Percentiles rank a stretch among this genome's conserved stretches.
phyloP scores from a whole-genome alignment of 2,888 invertebrate species.

The Ectropis crepuscularia region DNA sequence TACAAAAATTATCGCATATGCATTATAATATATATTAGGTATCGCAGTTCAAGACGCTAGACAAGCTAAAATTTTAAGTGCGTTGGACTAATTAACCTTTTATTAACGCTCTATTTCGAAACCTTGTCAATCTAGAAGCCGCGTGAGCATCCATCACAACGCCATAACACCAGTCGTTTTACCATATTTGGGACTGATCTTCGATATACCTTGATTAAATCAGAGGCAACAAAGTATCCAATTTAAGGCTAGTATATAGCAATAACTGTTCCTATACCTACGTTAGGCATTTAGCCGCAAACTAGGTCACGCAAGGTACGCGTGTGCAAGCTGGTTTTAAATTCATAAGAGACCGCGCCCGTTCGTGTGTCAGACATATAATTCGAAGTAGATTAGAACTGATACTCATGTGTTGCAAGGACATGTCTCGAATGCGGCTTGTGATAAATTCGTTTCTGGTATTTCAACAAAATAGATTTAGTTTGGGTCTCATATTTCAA shows the following conservation, averaged over 20 bases:
- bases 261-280: constrained; percentile 9
- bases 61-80: too few species aligned
- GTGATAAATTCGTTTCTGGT: constrained; percentile 8
- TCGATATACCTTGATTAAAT: not conserved
- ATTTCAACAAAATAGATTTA: too few species aligned
- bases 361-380: constrained; percentile 48
- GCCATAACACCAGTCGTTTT: not conserved
- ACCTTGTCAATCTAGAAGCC: too few species aligned
- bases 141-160: too few species aligned
- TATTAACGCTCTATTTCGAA: too few species aligned
- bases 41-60: too few species aligned
- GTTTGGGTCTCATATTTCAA: too few species aligned
- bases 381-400: constrained; percentile 45
- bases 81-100: too few species aligned
- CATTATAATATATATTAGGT: too few species aligned
- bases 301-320: constrained; percentile 66
- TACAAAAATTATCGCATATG: too few species aligned
- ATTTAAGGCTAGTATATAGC: not conserved
- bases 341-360: constrained; percentile 78
- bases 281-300: constrained; percentile 51
- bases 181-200: not conserved
- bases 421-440: constrained; percentile 35
- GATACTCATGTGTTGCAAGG: constrained; percentile 55
- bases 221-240: constrained; percentile 12
- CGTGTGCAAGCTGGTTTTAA: constrained; percentile 63